phyloP scores from a whole-genome alignment of 2,888 invertebrate species.

The Prosopocoilus inquinatus region DNA sequence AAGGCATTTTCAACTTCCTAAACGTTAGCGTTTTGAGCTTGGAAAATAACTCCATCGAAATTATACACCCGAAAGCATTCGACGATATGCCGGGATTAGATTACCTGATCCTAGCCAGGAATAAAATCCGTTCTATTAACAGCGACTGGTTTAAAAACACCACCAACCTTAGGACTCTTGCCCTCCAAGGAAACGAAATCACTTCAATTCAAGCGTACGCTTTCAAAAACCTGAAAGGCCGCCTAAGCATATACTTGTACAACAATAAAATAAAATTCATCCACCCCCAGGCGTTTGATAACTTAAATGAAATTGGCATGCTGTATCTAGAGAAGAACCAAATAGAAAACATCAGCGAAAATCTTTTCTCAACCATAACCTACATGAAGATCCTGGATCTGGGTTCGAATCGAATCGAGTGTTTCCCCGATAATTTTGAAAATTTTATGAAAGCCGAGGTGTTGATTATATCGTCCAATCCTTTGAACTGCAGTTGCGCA shows the following conservation, averaged over 20 bases:
- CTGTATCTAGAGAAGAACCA: constrained; percentile 35
- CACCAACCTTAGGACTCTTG: constrained; percentile 31
- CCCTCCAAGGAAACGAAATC: constrained; percentile 36
- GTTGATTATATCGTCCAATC: constrained; percentile 1
- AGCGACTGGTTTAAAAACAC: constrained; percentile 35
- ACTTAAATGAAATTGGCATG: constrained; percentile 34
- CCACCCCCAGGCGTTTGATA: constrained; percentile 35
- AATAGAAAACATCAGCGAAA: constrained; percentile 32
- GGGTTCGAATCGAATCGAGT: constrained; percentile 2
- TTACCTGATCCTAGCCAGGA: constrained; percentile 34
- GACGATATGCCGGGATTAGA: constrained; percentile 35
- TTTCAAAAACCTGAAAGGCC: constrained; percentile 33
- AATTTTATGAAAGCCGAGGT: constrained; percentile 7
- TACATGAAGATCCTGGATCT: background rate
- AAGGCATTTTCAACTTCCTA: constrained; percentile 36
- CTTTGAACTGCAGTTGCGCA: constrained; percentile 15
- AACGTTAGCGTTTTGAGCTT: constrained; percentile 32
- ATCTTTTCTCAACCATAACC: constrained; percentile 5
- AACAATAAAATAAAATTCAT: constrained; percentile 34
- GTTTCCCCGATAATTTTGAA: constrained; percentile 6
- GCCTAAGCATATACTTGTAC: constrained; percentile 33
- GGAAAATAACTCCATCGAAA: constrained; percentile 34
- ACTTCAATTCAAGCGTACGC: constrained; percentile 29
- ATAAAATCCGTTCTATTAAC: constrained; percentile 33
- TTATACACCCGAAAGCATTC: constrained; percentile 33